Evolutionary conservation across 2,888 invertebrate genomes (phyloP).

Genomic region (Scrobipalpa atriplicella): DNA sequence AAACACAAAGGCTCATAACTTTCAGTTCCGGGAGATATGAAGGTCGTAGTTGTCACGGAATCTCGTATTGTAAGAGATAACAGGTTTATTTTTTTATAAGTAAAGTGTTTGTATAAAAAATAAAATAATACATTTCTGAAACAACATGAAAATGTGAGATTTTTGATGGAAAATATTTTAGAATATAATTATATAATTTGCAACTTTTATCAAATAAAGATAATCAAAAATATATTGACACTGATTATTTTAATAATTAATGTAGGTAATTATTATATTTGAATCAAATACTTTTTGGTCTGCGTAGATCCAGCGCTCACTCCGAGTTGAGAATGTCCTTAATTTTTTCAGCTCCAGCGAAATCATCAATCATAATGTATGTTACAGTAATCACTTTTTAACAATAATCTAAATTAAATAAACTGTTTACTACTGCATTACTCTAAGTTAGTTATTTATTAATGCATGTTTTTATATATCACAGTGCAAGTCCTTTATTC

Average conservation of each 20-base stretch:
- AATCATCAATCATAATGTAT: neutral
- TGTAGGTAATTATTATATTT: too few species aligned
- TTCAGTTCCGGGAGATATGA: slow-evolving; percentile 10
- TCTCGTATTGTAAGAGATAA: neutral
- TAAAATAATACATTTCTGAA: too few species aligned
- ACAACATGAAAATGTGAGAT: too few species aligned
- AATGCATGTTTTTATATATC: neutral
- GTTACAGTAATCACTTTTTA: neutral
- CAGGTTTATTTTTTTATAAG: neutral
- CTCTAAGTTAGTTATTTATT: neutral
- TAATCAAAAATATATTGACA: too few species aligned
- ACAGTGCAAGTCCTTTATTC: neutral
- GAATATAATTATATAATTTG: too few species aligned
- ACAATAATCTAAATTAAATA: neutral
- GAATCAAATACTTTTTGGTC: too few species aligned
- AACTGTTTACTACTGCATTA: too few species aligned
- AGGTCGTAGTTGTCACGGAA: neutral
- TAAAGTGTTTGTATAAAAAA: too few species aligned
- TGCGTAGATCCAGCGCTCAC: too few species aligned
- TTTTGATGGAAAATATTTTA: too few species aligned
- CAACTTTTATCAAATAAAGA: too few species aligned
- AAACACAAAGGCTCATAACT: neutral
- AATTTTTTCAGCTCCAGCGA: neutral
- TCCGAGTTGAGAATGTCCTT: neutral
- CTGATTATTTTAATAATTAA: too few species aligned